A percentile compares a stretch with the other conserved stretches of the same genome.
Conservation (phyloP, 2,113 vertebrate species). For the Mormyrus lacerda region DNA sequence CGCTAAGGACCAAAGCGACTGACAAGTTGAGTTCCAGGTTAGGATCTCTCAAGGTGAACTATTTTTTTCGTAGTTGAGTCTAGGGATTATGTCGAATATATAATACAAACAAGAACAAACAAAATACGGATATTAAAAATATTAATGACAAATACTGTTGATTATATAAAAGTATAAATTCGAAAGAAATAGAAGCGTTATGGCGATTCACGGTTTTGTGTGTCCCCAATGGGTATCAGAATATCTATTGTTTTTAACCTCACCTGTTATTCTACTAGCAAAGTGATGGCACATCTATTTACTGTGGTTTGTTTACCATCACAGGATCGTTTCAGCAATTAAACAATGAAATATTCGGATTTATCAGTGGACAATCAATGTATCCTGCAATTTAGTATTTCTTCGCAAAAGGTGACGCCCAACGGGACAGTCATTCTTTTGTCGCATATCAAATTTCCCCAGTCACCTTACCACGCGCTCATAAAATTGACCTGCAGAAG, state of each 20-base stretch:
- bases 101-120: background rate
- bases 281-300: background rate
- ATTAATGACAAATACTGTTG: background rate
- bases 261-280: background rate
- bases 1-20: background rate
- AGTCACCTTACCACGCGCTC: constrained; percentile 45
- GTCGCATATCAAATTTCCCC: constrained; percentile 50
- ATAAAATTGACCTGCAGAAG: constrained; percentile 48
- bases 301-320: background rate
- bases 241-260: background rate
- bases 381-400: background rate
- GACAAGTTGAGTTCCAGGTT: background rate
- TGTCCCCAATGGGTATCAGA: background rate
- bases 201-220: background rate
- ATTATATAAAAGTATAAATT: background rate
- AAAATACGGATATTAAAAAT: background rate
- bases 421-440: constrained; percentile 35
- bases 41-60: background rate
- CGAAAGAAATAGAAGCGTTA: background rate
- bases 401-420: constrained; percentile 15
- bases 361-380: background rate
- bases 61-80: background rate
- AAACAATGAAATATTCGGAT: background rate
- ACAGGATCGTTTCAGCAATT: background rate
- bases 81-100: background rate